These are phyloP conservation scores for Neomorphus geoffroyi DNA, from an alignment of 2,797 vertebrate genomes.

Conservation along the genomic window DNA sequence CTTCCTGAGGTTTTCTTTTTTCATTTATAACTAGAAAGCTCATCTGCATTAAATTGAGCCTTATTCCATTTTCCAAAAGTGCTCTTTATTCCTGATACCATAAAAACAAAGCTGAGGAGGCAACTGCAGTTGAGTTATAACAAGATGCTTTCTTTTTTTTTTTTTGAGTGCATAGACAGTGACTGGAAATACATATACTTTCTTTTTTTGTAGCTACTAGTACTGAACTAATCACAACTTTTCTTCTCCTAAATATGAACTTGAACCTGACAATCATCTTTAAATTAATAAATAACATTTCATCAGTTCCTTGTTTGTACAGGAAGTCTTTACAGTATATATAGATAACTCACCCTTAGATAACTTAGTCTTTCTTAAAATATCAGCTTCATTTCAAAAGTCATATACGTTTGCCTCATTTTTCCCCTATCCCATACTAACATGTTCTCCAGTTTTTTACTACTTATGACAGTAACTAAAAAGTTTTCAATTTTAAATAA, in stretches of 20 bases:
- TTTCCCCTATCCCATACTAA: background rate
- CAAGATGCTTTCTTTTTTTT: background rate
- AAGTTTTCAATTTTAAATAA: background rate
- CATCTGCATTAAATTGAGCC: background rate
- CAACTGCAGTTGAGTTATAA: fast-evolving
- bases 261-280: background rate
- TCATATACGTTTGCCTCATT: background rate
- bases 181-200: background rate
- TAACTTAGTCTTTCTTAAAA: background rate
- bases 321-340: background rate
- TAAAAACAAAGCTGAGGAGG: background rate
- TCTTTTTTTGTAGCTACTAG: background rate
- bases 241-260: background rate
- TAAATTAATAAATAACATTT: background rate
- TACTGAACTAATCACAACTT: background rate
- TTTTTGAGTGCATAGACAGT: background rate
- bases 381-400: background rate
- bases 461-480: background rate
- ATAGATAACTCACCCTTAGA: background rate
- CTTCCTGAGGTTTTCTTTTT: background rate
- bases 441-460: background rate
- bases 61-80: background rate
- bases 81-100: background rate
- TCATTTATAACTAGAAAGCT: background rate
- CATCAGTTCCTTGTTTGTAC: background rate